Percentiles rank a stretch among this genome's conserved stretches.
Evolutionary conservation across 2,113 vertebrate species (phyloP).

Genomic region (Pao palembangensis): DNA sequence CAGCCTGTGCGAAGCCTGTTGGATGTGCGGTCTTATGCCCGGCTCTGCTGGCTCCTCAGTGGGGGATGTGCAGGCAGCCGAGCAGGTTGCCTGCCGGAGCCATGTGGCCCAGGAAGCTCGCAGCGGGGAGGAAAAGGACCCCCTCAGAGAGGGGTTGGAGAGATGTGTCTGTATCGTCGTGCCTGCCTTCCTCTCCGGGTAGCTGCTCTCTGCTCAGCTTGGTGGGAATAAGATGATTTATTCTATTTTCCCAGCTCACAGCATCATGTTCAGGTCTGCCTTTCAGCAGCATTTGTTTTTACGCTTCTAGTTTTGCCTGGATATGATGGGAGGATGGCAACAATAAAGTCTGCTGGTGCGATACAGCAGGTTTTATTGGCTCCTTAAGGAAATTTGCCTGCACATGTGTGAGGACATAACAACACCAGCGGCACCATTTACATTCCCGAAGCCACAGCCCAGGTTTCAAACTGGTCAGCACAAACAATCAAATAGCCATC

Average conservation of each 20-base stretch:
- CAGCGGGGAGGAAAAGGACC: constrained; percentile 52
- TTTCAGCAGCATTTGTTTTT: no score
- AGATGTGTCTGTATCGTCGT: constrained; percentile 40
- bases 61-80: constrained; percentile 47
- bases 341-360: neutral
- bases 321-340: no score
- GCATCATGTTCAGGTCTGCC: no score
- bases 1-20: constrained; percentile 46
- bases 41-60: constrained; percentile 61
- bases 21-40: constrained; percentile 58
- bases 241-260: no score
- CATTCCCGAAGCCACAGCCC: no score
- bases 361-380: no score
- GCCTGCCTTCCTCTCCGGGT: constrained; percentile 28
- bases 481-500: constrained; percentile 9
- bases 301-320: no score
- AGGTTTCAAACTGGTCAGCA: no score
- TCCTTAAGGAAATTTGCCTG: no score
- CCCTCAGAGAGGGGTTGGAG: constrained; percentile 31
- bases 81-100: constrained; percentile 56
- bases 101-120: constrained; percentile 64
- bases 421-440: no score
- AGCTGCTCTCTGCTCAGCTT: constrained; percentile 17
- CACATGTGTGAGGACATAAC: neutral
- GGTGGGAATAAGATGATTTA: neutral